Evolutionary conservation across 2,113 vertebrate species (phyloP), one percentile per base, ranked within the genome.

Genomic region (Pterocles gutturalis): DNA sequence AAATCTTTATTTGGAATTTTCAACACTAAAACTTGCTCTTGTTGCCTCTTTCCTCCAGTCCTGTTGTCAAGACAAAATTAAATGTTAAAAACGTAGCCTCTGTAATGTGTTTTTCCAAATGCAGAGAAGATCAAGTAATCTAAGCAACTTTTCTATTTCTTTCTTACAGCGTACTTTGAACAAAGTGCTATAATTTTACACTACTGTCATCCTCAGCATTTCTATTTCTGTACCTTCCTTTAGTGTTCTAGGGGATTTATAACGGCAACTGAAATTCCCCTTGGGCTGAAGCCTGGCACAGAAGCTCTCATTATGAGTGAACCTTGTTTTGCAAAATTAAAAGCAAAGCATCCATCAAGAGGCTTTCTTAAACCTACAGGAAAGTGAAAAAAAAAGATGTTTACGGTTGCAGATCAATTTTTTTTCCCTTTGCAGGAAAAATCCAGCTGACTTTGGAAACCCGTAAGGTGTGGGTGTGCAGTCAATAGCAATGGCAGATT

Each of bases 261-360:
- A 92, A 91, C 53, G 57, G 69, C 69, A 93, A n/a, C 64, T 71
- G 31, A 29, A 33, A 90, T 90, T 90, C 87, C 92, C 89, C 54
- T 83, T 95, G 65, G 95, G 55, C 72, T 71, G 55, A 93, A 95
- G 80, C 70, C 69, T 87, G 87, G 66, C 83, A 80, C 77, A 76
- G 86, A 77, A 90, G 55, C 34, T 90, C 85, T 97, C 62, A 65
- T 94, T 95, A 91, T n/a, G 61, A 84, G 51, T 0, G 2, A 88
- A 89, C 84, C 79, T 95, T 75, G 61, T 95, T 95, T 94, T 96
- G 91, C 43, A 73, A 90, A 96, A 94, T 83, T 90, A 97, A 95
- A 95, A 95, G 79, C 95, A 78, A 87, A 93, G 76, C 54, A 83
- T 93, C 72, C 20, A 69, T 91, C 65, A 83, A 90, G 91, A 93